Conservation (phyloP, 1,140 invertebrate genomes). For the Conus ventricosus region DNA sequence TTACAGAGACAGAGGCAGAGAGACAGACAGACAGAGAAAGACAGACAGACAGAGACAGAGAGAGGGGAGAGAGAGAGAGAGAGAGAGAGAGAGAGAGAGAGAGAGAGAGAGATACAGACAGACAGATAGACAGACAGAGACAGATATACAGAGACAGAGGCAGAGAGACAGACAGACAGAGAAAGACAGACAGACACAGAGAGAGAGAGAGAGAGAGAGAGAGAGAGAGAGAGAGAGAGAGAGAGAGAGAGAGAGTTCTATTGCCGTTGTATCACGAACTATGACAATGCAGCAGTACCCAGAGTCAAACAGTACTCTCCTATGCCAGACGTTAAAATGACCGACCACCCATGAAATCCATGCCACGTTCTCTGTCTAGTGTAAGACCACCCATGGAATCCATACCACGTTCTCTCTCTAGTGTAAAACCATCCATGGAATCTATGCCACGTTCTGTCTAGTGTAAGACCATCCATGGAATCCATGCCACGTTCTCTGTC, state of each 20-base stretch:
- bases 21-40: background rate
- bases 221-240: conserved; percentile 14
- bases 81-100: conserved; percentile 20
- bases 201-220: no score
- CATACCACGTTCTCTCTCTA: no score
- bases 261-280: no score
- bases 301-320: no score
- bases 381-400: no score
- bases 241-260: background rate
- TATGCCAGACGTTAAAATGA: no score
- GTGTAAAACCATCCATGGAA: no score
- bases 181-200: no score
- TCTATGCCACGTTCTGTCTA: no score
- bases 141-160: background rate
- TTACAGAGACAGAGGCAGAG: background rate
- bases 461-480: background rate
- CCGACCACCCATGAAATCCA: background rate
- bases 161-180: background rate
- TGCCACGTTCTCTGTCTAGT: background rate
- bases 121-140: background rate
- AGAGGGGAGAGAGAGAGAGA: conserved; percentile 1
- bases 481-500: background rate
- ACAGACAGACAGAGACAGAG: background rate
- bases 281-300: no score
- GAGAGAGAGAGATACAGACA: background rate